Conservation (phyloP, 2,888 invertebrate species). For the Cryptus armator region DNA sequence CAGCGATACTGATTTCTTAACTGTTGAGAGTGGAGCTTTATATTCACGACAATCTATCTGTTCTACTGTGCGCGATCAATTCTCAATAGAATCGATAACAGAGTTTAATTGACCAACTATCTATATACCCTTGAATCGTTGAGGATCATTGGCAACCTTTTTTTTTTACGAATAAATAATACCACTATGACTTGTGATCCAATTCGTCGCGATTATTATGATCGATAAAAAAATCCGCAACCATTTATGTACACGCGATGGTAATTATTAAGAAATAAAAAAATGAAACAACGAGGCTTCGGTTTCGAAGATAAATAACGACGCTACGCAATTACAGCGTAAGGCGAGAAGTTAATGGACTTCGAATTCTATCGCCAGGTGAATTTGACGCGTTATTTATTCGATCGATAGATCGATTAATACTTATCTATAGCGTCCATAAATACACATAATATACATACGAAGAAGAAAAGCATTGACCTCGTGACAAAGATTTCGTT, state of each 20-base stretch:
- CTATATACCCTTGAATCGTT: not conserved
- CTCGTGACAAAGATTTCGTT: not conserved
- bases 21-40: conserved; percentile 9
- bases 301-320: conserved; percentile 18
- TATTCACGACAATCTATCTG: conserved; percentile 9
- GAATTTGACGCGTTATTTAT: not conserved
- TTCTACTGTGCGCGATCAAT: not conserved
- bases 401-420: not conserved
- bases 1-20: not conserved
- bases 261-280: conserved; percentile 59
- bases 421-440: not conserved
- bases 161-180: conserved; percentile 19
- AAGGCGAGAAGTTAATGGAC: not conserved
- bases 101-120: conserved; percentile 26
- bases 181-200: conserved; percentile 27
- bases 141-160: not conserved
- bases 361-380: not conserved
- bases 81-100: conserved; percentile 57
- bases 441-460: not conserved
- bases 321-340: conserved; percentile 47
- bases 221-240: conserved; percentile 11
- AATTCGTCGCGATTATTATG: conserved; percentile 13
- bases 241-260: not conserved
- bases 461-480: not conserved
- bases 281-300: conserved; percentile 52